phyloP scores from a whole-genome alignment of 2,797 vertebrate genomes.

The Semaprochilodus insignis region DNA sequence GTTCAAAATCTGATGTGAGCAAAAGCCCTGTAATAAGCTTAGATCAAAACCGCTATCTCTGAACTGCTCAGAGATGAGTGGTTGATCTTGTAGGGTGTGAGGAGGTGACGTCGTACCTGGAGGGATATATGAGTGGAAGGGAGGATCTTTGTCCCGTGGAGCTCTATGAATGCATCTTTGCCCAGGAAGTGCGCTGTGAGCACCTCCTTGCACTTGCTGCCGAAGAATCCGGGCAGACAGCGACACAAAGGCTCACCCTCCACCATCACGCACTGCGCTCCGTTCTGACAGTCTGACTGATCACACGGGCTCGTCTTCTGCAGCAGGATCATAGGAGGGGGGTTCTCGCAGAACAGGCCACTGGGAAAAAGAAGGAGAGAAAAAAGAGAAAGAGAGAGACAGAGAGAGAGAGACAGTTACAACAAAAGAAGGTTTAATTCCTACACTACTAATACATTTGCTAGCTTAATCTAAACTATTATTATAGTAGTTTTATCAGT shows the following conservation, averaged over 20 bases:
- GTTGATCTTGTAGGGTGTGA: background rate
- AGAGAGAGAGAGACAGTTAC: too few species aligned
- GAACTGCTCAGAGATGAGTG: constrained; percentile 10
- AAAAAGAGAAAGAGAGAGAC: background rate
- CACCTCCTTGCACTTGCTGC: constrained; percentile 91
- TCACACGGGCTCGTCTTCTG: constrained; percentile 98
- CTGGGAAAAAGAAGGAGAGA: constrained; percentile 70
- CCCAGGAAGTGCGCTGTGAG: constrained; percentile 93
- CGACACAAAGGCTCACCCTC: constrained; percentile 91
- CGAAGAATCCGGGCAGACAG: constrained; percentile 90
- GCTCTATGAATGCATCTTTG: constrained; percentile 89
- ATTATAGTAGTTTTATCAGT: too few species aligned
- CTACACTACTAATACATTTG: too few species aligned
- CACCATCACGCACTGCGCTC: constrained; percentile 88
- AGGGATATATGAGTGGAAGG: constrained; percentile 92
- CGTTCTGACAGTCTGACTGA: constrained; percentile 92
- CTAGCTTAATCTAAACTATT: too few species aligned
- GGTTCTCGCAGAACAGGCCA: constrained; percentile 92
- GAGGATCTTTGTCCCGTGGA: constrained; percentile 85
- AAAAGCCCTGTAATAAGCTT: background rate
- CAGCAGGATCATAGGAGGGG: constrained; percentile 94
- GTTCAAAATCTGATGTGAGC: background rate
- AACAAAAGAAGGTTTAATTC: too few species aligned
- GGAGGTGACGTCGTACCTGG: constrained; percentile 77
- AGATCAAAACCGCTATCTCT: background rate